Base-by-base conservation (phyloP, 2,888 invertebrate species). In the Pachycephus smyrnensis region DNA sequence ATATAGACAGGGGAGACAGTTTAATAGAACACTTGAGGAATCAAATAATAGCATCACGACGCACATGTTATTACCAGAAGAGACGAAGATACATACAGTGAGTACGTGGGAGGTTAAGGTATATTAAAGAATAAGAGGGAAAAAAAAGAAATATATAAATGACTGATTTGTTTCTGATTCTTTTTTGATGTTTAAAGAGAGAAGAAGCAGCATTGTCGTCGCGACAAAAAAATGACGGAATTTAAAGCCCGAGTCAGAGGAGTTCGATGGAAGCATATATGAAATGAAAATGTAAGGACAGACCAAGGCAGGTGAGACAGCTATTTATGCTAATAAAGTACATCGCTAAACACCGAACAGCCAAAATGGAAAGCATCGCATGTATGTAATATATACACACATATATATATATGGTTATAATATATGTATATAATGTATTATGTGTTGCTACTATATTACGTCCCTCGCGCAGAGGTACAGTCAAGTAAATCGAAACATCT, bases 291-390 rank as follows among this genome's bases (percentile, higher is more conserved):
- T 77, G 77, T 74, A 82, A 78, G 80, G 80, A 86, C 83, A 86
- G 83, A 82, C 78, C 83, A 85, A 85, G 86, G 82, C 87, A 83
- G 86, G 83, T 85, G 87, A 88, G 87, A 87, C 86, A 87, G 86
- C 86, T 86, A 55, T 55, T 55, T 55, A 88, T 83, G 82, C 82
- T 78, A 78, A 78, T 40, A 76, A 76, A 69, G 40, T n/a, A 84
- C 80, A 88, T 82, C 85, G 82, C 84, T 84, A 84, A 85, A 88
- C 86, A 86, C 83, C 85, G 82, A 88, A 84, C 88, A 88, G 87
- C 87, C 88, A 87, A 78, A 81, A 87, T 83, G 78, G 80, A 83
- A 86, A 86, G 85, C 86, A 84, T 85, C 81, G 82, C 82, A 84
- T 35, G 80, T 77, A 68, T n/a, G 33, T 36, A 30, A 33, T 32